Conservation (phyloP, 2,797 vertebrate species). For the Anisognathus igniventris region DNA sequence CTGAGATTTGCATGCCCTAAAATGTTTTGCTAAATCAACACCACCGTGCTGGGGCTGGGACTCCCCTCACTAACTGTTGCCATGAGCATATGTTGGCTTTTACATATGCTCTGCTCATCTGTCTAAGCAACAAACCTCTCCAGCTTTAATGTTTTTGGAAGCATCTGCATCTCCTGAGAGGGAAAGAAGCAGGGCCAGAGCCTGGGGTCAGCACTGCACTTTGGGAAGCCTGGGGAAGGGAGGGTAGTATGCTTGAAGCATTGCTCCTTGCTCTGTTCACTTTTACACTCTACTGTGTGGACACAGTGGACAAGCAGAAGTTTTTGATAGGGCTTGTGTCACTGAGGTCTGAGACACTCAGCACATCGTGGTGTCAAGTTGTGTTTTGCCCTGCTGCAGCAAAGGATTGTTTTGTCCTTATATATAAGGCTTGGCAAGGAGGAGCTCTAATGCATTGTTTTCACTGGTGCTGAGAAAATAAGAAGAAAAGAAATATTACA, state of each 20-base stretch:
- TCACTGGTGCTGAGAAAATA: background rate
- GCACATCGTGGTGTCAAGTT: background rate
- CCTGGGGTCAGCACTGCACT: fast-evolving
- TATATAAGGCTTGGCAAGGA: background rate
- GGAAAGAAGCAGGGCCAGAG: background rate
- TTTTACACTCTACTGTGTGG: background rate
- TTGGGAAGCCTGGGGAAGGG: background rate
- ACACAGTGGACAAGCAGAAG: background rate
- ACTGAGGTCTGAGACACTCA: background rate
- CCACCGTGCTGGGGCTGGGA: background rate
- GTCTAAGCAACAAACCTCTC: background rate
- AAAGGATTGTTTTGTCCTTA: background rate
- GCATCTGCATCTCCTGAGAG: background rate
- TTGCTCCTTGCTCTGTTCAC: background rate
- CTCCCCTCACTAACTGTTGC: background rate
- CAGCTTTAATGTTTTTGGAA: conserved; percentile 14
- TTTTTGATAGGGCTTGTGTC: fast-evolving
- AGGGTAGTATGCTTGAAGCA: background rate
- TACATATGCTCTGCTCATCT: background rate
- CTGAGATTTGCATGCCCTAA: background rate
- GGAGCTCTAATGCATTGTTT: background rate
- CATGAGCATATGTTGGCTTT: conserved; percentile 7
- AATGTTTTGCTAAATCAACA: background rate
- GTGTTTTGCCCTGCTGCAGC: background rate
- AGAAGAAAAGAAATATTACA: background rate